Evolutionary conservation across 2,113 vertebrate genomes (phyloP).

Genomic region (Nothocercus julius): DNA sequence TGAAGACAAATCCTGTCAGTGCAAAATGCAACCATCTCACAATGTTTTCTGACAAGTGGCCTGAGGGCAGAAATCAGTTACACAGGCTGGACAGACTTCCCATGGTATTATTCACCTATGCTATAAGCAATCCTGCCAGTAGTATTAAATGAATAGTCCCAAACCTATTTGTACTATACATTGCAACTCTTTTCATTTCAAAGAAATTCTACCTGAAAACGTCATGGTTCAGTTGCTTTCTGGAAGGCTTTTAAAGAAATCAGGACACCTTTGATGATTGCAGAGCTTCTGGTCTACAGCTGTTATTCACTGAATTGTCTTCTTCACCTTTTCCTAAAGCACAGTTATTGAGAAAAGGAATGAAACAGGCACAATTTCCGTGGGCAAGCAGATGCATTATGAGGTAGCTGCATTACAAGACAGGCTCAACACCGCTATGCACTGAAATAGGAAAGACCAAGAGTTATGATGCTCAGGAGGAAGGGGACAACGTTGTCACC

Average conservation of each 20-base stretch:
- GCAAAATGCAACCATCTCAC: not conserved
- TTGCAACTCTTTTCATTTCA: not conserved
- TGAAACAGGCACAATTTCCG: not conserved
- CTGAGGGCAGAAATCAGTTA: not conserved
- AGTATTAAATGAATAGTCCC: not conserved
- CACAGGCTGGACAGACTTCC: not conserved
- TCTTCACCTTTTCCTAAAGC: not conserved
- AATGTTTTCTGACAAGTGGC: not conserved
- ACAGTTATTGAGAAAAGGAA: not conserved
- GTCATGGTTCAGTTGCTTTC: not conserved
- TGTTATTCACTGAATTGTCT: not conserved
- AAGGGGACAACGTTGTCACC: not conserved
- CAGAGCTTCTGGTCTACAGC: not conserved
- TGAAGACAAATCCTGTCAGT: not conserved
- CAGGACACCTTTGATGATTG: not conserved
- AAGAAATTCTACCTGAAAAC: not conserved
- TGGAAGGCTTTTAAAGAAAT: not conserved
- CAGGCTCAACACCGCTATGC: not conserved
- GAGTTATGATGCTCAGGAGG: not conserved
- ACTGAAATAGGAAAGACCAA: constrained; percentile 11
- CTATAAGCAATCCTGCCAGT: not conserved
- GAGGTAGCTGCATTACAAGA: not conserved
- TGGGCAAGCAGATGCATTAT: not conserved
- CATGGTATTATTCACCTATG: not conserved
- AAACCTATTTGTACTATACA: not conserved